Evolutionary conservation across 2,888 invertebrate genomes (phyloP).

Genomic region (Athalia rosae): DNA sequence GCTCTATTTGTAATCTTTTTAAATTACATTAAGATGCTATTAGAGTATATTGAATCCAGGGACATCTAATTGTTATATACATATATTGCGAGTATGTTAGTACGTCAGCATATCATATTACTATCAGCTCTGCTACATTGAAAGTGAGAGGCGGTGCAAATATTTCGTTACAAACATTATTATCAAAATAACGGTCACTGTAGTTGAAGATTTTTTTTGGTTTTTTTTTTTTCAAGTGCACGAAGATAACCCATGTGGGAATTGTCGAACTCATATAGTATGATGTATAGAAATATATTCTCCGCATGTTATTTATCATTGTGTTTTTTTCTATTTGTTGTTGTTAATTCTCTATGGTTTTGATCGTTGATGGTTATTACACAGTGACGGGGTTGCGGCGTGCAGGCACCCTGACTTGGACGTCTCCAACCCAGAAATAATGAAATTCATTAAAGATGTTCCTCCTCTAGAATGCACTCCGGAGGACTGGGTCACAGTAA

Average conservation of each 20-base stretch:
- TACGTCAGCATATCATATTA: no score
- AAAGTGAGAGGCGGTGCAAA: no score
- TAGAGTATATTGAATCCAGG: slow-evolving; percentile 1
- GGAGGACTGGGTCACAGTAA: slow-evolving; percentile 85
- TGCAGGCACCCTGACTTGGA: slow-evolving; percentile 82
- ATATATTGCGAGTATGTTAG: no score
- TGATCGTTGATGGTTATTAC: slow-evolving; percentile 24
- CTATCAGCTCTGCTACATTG: no score
- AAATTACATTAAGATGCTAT: not conserved
- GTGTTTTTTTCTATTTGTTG: not conserved
- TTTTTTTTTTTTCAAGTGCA: no score
- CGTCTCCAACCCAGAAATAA: slow-evolving; percentile 83
- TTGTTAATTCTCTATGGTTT: slow-evolving; percentile 21
- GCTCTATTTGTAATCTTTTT: slow-evolving; percentile 18
- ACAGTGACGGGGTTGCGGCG: slow-evolving; percentile 67
- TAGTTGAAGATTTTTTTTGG: no score
- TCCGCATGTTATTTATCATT: not conserved
- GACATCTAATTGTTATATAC: no score
- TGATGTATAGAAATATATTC: not conserved
- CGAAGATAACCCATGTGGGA: no score
- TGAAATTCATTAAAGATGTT: slow-evolving; percentile 80
- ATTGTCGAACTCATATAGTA: no score
- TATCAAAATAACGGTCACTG: no score
- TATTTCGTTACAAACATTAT: no score
- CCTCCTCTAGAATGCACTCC: slow-evolving; percentile 80